Percentiles rank a stretch among this genome's conserved stretches.
These are phyloP conservation scores for Lerista edwardsae DNA, from an alignment of 2,797 vertebrate species.

Conservation along the genomic window DNA sequence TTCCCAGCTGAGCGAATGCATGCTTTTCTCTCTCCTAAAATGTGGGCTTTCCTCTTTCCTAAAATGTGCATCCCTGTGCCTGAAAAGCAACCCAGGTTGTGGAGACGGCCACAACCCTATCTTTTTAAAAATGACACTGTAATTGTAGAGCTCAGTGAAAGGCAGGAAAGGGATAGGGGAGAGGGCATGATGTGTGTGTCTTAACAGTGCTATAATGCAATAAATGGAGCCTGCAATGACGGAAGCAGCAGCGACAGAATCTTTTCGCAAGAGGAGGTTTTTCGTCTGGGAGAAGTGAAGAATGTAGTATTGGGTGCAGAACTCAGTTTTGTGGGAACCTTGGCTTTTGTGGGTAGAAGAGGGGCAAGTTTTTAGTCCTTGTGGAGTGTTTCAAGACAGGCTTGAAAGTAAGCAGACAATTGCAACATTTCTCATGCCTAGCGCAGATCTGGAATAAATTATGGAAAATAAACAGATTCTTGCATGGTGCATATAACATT, in stretches of 20 bases:
- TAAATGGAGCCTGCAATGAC: background rate
- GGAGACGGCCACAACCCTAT: background rate
- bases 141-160: background rate
- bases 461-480: background rate
- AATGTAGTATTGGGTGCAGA: background rate
- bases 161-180: background rate
- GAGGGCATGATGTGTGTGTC: background rate
- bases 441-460: background rate
- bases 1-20: background rate
- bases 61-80: background rate
- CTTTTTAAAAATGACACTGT: background rate
- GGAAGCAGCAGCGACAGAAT: background rate
- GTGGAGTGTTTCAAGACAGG: background rate
- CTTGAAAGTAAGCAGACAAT: background rate
- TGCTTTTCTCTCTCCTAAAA: background rate
- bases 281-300: background rate
- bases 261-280: background rate
- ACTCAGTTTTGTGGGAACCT: background rate
- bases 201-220: conserved; percentile 14
- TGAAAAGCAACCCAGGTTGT: background rate
- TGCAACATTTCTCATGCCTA: background rate
- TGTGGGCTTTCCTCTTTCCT: background rate
- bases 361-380: background rate
- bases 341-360: background rate
- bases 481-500: background rate